phyloP scores from a whole-genome alignment of 2,888 invertebrate genomes.

The Beris morrisii region DNA sequence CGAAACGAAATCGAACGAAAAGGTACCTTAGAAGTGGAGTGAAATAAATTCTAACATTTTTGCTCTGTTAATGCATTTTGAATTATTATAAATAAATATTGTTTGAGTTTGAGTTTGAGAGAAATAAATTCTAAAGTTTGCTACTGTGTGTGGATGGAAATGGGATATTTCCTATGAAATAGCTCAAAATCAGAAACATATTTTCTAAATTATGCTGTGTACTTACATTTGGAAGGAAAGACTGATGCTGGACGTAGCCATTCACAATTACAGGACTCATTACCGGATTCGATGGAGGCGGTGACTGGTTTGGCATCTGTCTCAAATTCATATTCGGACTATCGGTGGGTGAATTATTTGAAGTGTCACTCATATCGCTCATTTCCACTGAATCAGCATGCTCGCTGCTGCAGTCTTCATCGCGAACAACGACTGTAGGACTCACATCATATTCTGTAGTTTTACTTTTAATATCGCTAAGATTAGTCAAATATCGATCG shows the following conservation, averaged over 20 bases:
- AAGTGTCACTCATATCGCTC: slow-evolving; percentile 42
- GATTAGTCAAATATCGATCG: slow-evolving; percentile 40
- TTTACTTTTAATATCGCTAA: slow-evolving; percentile 36
- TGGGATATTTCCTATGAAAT: too few relatives aligned
- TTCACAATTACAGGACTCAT: slow-evolving; percentile 40
- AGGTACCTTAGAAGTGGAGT: too few relatives aligned
- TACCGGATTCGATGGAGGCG: neutral
- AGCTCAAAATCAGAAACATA: too few relatives aligned
- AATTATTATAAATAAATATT: too few relatives aligned
- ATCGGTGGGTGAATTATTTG: slow-evolving; percentile 39
- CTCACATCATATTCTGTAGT: slow-evolving; percentile 39
- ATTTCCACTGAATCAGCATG: slow-evolving; percentile 42
- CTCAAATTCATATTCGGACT: slow-evolving; percentile 32
- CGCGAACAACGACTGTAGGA: slow-evolving; percentile 35
- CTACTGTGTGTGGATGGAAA: too few relatives aligned
- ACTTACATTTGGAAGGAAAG: slow-evolving; percentile 42
- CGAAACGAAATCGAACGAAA: too few relatives aligned
- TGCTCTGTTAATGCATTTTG: too few relatives aligned
- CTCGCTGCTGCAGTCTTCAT: slow-evolving; percentile 33
- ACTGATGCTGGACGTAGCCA: slow-evolving; percentile 45
- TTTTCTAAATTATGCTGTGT: neutral
- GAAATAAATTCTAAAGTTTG: too few relatives aligned
- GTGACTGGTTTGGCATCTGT: neutral
- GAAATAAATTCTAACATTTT: too few relatives aligned
- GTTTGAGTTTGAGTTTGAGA: too few relatives aligned